A percentile compares a stretch with the other conserved stretches of the same genome.
Evolutionary conservation across 2,113 vertebrate species (phyloP).

Genomic region (Pollimyrus isidori): DNA sequence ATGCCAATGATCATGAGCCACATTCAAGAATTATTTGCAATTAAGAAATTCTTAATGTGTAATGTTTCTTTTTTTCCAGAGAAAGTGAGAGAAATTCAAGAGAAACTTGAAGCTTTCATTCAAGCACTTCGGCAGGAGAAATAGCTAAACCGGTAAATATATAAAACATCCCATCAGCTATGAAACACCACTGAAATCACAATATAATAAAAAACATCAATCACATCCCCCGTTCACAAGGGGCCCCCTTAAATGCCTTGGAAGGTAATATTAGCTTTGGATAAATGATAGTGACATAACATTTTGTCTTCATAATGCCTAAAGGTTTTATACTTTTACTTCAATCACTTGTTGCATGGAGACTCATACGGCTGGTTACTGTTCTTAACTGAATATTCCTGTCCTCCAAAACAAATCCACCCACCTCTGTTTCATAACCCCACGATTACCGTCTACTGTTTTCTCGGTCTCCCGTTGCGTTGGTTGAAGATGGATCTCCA

Average conservation of each 20-base stretch:
- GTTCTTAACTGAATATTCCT: background rate
- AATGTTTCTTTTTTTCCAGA: slow-evolving; percentile 44
- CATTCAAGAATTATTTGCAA: background rate
- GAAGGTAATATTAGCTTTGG: background rate
- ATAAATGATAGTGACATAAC: background rate
- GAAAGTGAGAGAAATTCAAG: slow-evolving; percentile 78
- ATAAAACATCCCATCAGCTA: background rate
- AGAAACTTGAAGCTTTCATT: slow-evolving; percentile 78
- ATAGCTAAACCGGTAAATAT: slow-evolving; percentile 37
- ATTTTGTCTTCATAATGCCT: background rate
- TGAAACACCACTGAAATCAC: background rate
- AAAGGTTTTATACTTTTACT: background rate
- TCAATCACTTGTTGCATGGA: background rate
- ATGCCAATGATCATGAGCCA: too few species aligned
- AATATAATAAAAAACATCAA: background rate
- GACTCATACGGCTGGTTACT: background rate
- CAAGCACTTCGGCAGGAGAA: slow-evolving; percentile 77
- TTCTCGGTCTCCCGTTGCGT: background rate
- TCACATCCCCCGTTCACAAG: background rate
- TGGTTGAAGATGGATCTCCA: background rate
- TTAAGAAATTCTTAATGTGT: background rate
- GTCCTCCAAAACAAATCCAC: background rate
- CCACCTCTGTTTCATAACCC: slow-evolving; percentile 4
- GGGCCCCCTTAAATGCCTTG: background rate
- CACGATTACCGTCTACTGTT: background rate